Conservation (phyloP, 2,888 invertebrate genomes). For the Ormyrus thymus region DNA sequence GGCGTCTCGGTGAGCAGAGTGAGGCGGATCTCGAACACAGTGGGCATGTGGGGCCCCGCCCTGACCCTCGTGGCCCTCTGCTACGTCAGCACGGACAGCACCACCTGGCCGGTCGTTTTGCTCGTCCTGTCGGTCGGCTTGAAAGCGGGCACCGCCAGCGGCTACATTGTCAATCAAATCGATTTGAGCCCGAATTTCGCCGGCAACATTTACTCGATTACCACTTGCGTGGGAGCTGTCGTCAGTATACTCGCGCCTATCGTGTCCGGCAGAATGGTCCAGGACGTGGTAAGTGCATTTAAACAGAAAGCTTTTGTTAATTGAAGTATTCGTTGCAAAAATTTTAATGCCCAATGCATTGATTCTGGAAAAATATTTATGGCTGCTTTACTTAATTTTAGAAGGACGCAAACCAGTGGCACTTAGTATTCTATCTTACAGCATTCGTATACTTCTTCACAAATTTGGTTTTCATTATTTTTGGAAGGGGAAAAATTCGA, state of each 20-base stretch:
- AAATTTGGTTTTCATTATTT: conserved; percentile 79
- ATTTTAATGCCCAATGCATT: no score
- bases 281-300: conserved; percentile 63
- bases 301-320: neutral
- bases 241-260: conserved; percentile 74
- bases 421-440: conserved; percentile 80
- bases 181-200: conserved; percentile 76
- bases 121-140: conserved; percentile 69
- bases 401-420: conserved; percentile 78
- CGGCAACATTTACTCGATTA: conserved; percentile 75
- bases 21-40: conserved; percentile 74
- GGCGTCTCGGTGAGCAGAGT: conserved; percentile 63
- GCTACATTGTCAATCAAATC: conserved; percentile 75
- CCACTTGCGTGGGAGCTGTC: conserved; percentile 74
- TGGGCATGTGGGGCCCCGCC: conserved; percentile 77
- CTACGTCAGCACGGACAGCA: conserved; percentile 57
- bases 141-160: conserved; percentile 69
- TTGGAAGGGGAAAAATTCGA: conserved; percentile 79
- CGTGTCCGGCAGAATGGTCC: conserved; percentile 70
- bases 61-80: conserved; percentile 73
- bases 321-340: no score
- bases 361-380: no score
- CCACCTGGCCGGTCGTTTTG: conserved; percentile 59
- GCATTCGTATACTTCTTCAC: conserved; percentile 79
- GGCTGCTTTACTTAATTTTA: conserved; percentile 63